Percentiles rank a stretch among this genome's conserved stretches.
phyloP scores from a whole-genome alignment of 2,888 invertebrate genomes.

The Biston stratarius region DNA sequence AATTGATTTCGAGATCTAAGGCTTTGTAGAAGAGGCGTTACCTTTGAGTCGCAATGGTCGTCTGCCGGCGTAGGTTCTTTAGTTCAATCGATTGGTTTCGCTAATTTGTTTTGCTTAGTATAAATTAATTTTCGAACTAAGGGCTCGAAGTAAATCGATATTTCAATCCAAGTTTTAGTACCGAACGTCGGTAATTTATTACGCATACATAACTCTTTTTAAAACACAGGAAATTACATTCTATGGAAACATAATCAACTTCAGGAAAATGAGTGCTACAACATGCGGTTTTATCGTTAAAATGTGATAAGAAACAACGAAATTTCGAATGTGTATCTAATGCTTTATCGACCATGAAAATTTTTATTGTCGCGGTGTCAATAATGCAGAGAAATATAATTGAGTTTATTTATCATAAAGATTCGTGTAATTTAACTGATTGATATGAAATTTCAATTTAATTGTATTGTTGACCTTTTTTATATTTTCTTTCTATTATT shows the following conservation, averaged over 20 bases:
- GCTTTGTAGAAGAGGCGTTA: no score
- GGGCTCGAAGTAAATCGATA: no score
- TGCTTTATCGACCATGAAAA: slow-evolving; percentile 19
- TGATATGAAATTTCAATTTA: no score
- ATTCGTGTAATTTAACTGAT: background rate
- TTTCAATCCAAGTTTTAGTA: background rate
- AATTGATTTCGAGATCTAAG: no score
- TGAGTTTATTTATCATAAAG: background rate
- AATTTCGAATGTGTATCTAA: slow-evolving; percentile 3
- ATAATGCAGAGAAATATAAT: background rate
- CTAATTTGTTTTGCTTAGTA: no score
- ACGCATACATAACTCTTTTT: background rate
- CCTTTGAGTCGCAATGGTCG: no score
- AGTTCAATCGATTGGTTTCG: no score
- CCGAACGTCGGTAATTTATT: background rate
- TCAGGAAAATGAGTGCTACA: background rate
- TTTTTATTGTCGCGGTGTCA: background rate
- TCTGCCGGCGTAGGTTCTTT: no score
- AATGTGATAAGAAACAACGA: slow-evolving; percentile 3
- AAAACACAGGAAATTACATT: slow-evolving; percentile 5
- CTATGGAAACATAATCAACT: background rate
- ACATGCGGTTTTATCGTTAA: background rate
- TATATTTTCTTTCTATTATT: no score
- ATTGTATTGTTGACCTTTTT: no score
- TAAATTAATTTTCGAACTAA: no score